Conservation (phyloP, 2,113 vertebrate genomes). For the Corvus hawaiiensis region DNA sequence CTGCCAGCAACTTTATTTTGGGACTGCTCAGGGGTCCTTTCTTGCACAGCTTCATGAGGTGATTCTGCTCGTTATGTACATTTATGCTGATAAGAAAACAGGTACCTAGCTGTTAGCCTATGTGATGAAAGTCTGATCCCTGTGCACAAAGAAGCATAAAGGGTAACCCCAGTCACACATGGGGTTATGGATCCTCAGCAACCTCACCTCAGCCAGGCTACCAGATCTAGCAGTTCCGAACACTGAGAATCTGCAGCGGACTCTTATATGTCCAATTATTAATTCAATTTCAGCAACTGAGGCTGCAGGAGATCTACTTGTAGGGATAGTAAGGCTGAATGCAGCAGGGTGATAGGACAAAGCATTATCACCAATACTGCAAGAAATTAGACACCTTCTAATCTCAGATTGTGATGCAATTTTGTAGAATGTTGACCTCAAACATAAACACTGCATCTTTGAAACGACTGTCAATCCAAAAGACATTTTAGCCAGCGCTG, state of each 20-base stretch:
- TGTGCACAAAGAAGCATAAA: not conserved
- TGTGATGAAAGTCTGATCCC: not conserved
- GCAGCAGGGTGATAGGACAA: not conserved
- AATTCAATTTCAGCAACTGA: not conserved
- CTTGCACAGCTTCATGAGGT: not conserved
- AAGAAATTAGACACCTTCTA: not conserved
- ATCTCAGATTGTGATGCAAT: not conserved
- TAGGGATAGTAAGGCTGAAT: not conserved
- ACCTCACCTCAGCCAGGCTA: not conserved
- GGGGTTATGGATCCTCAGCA: not conserved
- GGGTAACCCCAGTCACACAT: no score
- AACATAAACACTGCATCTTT: not conserved
- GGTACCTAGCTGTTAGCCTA: not conserved
- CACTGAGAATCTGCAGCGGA: not conserved
- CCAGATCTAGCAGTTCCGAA: not conserved
- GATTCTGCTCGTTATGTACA: not conserved
- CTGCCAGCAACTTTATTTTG: not conserved
- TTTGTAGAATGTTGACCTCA: not conserved
- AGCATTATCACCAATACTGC: not conserved
- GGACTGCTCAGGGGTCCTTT: not conserved
- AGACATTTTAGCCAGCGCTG: not conserved
- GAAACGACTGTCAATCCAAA: not conserved
- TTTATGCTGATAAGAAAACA: not conserved
- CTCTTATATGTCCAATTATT: not conserved
- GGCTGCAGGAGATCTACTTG: rapidly evolving